These are phyloP conservation scores for Ictalurus punctatus DNA, from an alignment of 2,113 vertebrate species.

Conservation along the genomic window DNA sequence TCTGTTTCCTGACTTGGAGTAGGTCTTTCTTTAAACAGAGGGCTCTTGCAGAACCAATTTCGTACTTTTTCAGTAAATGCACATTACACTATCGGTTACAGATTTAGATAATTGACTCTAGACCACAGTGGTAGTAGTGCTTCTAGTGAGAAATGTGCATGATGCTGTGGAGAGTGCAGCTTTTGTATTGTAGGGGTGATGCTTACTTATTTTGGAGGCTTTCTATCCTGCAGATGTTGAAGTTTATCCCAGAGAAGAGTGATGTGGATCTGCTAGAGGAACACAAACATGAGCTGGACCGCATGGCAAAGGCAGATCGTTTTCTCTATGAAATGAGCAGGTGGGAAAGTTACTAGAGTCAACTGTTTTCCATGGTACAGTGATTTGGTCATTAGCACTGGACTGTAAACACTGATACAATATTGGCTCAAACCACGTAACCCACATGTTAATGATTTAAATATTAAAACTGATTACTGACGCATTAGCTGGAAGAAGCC, in stretches of 20 bases:
- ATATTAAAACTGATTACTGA: neutral
- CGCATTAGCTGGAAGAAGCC: too few species aligned
- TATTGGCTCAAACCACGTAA: neutral
- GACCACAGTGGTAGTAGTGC: neutral
- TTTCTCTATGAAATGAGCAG: constrained; percentile 99
- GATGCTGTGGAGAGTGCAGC: neutral
- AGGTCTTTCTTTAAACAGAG: neutral
- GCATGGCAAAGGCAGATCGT: constrained; percentile 96
- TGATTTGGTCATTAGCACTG: neutral
- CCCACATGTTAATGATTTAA: constrained; percentile 1
- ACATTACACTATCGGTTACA: neutral
- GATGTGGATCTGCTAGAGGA: constrained; percentile 95
- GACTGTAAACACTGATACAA: neutral
- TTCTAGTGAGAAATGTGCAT: neutral
- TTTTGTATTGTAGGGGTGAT: neutral
- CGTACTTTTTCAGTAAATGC: neutral
- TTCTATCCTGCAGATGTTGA: constrained; percentile 81
- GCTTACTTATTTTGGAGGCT: constrained; percentile 1
- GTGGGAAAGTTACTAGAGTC: constrained; percentile 62
- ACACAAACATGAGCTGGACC: constrained; percentile 93
- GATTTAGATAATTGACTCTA: neutral
- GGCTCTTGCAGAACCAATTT: neutral
- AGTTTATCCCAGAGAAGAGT: constrained; percentile 95
- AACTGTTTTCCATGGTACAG: neutral
- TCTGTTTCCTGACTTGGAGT: neutral